Evolutionary conservation across 2,888 invertebrate genomes (phyloP).

Genomic region (Oligia strigilis): DNA sequence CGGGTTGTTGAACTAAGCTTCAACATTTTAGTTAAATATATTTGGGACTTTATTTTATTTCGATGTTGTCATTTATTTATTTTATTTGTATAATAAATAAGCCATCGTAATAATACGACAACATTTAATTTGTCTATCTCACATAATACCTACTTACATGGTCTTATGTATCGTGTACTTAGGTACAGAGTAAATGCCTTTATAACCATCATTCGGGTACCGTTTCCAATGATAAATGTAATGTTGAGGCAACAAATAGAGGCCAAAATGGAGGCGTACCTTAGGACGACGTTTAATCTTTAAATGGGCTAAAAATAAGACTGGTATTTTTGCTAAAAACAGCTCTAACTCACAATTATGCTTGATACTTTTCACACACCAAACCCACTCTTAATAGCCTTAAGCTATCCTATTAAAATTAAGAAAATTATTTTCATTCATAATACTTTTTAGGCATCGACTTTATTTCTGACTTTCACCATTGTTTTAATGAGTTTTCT

Average conservation of each 20-base stretch:
- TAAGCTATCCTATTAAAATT: slow-evolving; percentile 15
- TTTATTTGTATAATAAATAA: not conserved
- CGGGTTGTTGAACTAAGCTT: slow-evolving; percentile 35
- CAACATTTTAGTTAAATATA: slow-evolving; percentile 3
- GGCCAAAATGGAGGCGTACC: not conserved
- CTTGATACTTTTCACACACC: not conserved
- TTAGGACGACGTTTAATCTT: not conserved
- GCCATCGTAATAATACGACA: not conserved
- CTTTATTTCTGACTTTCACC: slow-evolving; percentile 16
- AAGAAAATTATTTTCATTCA: slow-evolving; percentile 14
- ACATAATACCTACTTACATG: not conserved
- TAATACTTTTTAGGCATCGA: slow-evolving; percentile 15
- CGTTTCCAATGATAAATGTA: not conserved
- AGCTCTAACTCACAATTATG: not conserved
- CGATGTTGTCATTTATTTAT: not conserved
- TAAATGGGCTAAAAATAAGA: not conserved
- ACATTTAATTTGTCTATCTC: not conserved
- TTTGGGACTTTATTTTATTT: slow-evolving; percentile 7
- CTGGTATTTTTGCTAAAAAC: too few species aligned
- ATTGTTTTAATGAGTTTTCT: slow-evolving; percentile 45
- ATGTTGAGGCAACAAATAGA: slow-evolving; percentile 11
- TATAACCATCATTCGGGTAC: not conserved
- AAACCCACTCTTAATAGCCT: too few species aligned
- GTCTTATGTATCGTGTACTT: not conserved
- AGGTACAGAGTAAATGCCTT: not conserved